Conservation (phyloP, 2,113 vertebrate species). For the Isurus oxyrinchus region DNA sequence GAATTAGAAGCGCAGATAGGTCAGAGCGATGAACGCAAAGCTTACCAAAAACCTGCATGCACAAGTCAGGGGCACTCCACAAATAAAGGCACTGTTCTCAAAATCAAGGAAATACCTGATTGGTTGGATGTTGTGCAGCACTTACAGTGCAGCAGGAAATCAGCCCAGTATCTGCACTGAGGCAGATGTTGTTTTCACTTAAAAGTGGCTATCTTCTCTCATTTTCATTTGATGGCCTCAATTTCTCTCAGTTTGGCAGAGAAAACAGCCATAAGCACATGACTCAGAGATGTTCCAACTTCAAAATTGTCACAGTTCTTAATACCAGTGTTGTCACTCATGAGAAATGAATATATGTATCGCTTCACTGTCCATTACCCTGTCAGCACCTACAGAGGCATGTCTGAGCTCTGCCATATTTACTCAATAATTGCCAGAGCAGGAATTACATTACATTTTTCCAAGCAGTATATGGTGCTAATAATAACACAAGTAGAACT, state of each 20-base stretch:
- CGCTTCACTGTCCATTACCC: slow-evolving; percentile 3
- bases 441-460: background rate
- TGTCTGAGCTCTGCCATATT: slow-evolving; percentile 19
- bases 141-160: background rate
- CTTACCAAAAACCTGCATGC: background rate
- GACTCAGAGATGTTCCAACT: background rate
- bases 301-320: slow-evolving; percentile 13
- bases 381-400: background rate
- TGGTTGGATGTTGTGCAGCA: background rate
- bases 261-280: background rate
- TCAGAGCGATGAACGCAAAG: background rate
- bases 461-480: background rate
- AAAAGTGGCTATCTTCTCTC: background rate
- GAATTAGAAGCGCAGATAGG: no score
- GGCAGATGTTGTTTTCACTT: background rate
- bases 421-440: slow-evolving; percentile 18
- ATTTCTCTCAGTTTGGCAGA: background rate
- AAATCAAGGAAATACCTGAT: background rate
- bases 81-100: background rate
- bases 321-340: slow-evolving; percentile 3
- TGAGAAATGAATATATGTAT: background rate
- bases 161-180: background rate
- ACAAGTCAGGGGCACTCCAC: background rate
- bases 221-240: slow-evolving; percentile 5
- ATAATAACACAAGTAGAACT: background rate